Evolutionary conservation across 2,113 vertebrate species (phyloP).

Genomic region (Saccopteryx leptura): DNA sequence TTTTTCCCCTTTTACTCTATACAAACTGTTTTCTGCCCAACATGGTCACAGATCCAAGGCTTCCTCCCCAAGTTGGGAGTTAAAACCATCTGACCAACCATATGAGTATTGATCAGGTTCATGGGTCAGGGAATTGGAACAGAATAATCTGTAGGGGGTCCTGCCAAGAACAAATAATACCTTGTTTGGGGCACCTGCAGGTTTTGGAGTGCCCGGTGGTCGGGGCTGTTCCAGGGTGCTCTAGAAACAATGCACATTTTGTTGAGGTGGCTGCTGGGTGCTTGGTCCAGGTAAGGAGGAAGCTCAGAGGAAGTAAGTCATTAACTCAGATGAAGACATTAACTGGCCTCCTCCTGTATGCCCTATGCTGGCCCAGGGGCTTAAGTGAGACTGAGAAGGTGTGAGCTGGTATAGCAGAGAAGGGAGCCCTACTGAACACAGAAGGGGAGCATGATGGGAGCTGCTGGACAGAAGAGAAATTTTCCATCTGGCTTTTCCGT

Average conservation of each 20-base stretch:
- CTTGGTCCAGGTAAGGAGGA: neutral
- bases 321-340: neutral
- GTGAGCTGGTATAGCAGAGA: neutral
- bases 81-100: neutral
- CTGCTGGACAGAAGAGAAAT: constrained; percentile 43
- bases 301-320: neutral
- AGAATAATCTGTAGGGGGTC: neutral
- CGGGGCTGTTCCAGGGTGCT: neutral
- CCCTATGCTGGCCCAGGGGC: neutral
- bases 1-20: neutral
- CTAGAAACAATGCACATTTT: neutral
- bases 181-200: constrained; percentile 5
- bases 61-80: neutral
- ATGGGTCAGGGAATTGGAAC: constrained; percentile 15
- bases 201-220: neutral
- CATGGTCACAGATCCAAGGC: neutral
- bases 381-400: neutral
- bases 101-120: neutral
- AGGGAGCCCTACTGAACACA: neutral
- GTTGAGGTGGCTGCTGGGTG: neutral
- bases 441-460: neutral
- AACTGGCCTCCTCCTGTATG: neutral
- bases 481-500: constrained; percentile 67
- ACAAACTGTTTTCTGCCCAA: neutral
- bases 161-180: neutral